Percentiles rank a stretch among this genome's conserved stretches.
phyloP scores from a whole-genome alignment of 2,888 invertebrate genomes.

The Oeneis ivallda region DNA sequence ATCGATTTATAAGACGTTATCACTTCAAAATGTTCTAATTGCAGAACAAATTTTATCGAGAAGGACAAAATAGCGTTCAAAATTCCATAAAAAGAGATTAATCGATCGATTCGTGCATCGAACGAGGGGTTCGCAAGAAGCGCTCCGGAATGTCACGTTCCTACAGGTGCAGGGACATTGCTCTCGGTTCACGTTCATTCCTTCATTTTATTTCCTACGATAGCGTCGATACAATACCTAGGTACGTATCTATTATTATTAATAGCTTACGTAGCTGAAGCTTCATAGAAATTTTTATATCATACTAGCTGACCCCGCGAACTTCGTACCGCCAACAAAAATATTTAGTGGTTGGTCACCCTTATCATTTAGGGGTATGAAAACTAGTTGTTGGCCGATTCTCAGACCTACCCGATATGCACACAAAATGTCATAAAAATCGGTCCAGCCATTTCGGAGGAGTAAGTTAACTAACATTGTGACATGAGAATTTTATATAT shows the following conservation, averaged over 20 bases:
- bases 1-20: too few species aligned
- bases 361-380: too few species aligned
- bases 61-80: neutral
- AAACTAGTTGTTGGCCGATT: too few species aligned
- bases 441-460: too few species aligned
- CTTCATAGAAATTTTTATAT: neutral
- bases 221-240: constrained; percentile 1
- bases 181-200: constrained; percentile 43
- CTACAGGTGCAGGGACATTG: constrained; percentile 72
- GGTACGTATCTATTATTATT: neutral
- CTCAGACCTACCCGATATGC: too few species aligned
- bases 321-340: too few species aligned
- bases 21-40: neutral
- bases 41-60: neutral
- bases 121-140: constrained; percentile 54
- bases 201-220: constrained; percentile 18
- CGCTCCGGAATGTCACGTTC: constrained; percentile 65
- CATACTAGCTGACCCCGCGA: too few species aligned
- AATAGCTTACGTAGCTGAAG: neutral
- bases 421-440: too few species aligned
- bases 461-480: too few species aligned
- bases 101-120: constrained; percentile 56
- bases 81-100: constrained; percentile 32
- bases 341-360: too few species aligned
- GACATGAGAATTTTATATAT: too few species aligned